These are phyloP conservation scores for Diabrotica undecimpunctata DNA, from an alignment of 1,140 invertebrate species.

Conservation along the genomic window DNA sequence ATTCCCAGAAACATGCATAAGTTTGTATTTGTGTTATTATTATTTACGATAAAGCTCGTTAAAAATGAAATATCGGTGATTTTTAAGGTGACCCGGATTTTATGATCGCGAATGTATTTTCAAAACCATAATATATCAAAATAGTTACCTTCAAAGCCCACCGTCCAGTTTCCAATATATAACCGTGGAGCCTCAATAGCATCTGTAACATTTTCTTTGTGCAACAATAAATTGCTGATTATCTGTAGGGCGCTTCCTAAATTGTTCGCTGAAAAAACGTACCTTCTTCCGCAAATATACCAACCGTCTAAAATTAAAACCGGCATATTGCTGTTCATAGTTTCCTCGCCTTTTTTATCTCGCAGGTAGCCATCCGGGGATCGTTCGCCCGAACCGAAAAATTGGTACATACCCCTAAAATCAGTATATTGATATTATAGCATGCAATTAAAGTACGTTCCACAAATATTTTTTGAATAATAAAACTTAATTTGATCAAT, in stretches of 20 bases:
- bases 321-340: slow-evolving; percentile 37
- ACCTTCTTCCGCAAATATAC: slow-evolving; percentile 47
- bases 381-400: slow-evolving; percentile 53
- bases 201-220: slow-evolving; percentile 39
- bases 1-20: too few species aligned
- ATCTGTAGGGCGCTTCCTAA: slow-evolving; percentile 45
- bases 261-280: slow-evolving; percentile 47
- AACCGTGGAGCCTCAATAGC: slow-evolving; percentile 45
- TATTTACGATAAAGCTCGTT: too few species aligned
- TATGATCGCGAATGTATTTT: too few species aligned
- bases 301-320: slow-evolving; percentile 45
- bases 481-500: neutral
- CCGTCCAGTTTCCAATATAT: slow-evolving; percentile 34
- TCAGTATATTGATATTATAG: slow-evolving; percentile 17
- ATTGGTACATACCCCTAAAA: slow-evolving; percentile 52
- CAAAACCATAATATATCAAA: neutral
- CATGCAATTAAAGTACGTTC: too few species aligned
- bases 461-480: too few species aligned
- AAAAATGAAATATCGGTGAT: too few species aligned
- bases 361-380: slow-evolving; percentile 50
- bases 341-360: slow-evolving; percentile 36
- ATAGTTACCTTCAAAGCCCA: slow-evolving; percentile 40
- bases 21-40: too few species aligned
- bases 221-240: slow-evolving; percentile 40
- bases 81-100: too few species aligned